Evolutionary conservation across 2,797 vertebrate species (phyloP).

Genomic region (Anabacerthia variegaticeps): DNA sequence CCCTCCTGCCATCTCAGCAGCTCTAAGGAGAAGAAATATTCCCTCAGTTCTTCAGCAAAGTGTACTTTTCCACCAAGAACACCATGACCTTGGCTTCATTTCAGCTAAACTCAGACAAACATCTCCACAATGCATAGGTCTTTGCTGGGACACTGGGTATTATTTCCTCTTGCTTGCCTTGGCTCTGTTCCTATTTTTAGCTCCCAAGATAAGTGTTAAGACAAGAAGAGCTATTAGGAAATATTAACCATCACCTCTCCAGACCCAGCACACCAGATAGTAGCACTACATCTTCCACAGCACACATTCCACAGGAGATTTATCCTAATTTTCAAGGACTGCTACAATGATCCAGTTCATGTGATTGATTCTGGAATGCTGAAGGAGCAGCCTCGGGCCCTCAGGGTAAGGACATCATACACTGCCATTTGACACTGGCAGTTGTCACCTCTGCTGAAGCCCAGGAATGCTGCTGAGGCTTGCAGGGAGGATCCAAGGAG

Average conservation of each 20-base stretch:
- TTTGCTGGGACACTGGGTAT: neutral
- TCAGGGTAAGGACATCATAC: neutral
- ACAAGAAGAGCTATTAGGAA: constrained; percentile 23
- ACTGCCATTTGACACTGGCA: neutral
- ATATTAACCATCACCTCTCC: neutral
- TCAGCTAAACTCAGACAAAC: constrained; percentile 13
- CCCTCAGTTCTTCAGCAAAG: neutral
- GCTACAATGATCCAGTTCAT: neutral
- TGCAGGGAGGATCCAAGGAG: neutral
- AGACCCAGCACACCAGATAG: neutral
- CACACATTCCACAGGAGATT: neutral
- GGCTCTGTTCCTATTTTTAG: constrained; percentile 29
- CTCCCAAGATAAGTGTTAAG: constrained; percentile 16
- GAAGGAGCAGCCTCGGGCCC: neutral
- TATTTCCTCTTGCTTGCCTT: neutral
- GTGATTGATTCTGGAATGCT: neutral
- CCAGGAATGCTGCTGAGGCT: neutral
- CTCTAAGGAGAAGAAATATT: neutral
- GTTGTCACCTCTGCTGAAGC: neutral
- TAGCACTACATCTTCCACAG: neutral
- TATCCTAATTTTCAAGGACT: constrained; percentile 29
- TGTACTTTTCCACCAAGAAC: neutral
- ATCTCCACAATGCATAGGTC: neutral
- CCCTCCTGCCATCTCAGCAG: neutral
- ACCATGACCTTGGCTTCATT: neutral